phyloP scores from a whole-genome alignment of 1,140 invertebrate species.

The Nautilus pompilius region DNA sequence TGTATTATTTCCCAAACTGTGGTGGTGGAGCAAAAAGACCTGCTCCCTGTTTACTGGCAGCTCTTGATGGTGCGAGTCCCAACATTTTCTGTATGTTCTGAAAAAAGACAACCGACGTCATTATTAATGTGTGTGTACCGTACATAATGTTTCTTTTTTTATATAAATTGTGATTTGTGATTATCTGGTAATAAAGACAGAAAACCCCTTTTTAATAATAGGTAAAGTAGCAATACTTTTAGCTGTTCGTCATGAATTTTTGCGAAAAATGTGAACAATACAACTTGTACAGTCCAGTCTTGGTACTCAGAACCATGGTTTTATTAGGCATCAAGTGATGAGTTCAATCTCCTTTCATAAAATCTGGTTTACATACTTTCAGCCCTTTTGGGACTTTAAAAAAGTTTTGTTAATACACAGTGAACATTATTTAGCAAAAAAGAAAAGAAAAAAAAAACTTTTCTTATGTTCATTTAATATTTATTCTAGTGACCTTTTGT shows the following conservation, averaged over 20 bases:
- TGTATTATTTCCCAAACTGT: constrained; percentile 36
- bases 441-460: background rate
- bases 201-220: background rate
- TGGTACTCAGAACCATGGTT: too few relatives aligned
- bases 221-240: background rate
- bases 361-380: background rate
- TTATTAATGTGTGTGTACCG: too few relatives aligned
- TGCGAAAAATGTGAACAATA: background rate
- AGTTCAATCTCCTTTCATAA: background rate
- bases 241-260: background rate
- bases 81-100: constrained; percentile 98
- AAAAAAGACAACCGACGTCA: constrained; percentile 45
- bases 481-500: too few relatives aligned
- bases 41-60: constrained; percentile 89
- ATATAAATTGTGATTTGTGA: background rate
- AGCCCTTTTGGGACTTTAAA: background rate
- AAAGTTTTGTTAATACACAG: background rate
- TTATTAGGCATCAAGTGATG: too few relatives aligned
- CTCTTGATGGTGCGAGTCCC: constrained; percentile 94
- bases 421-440: background rate
- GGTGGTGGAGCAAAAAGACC: constrained; percentile 67
- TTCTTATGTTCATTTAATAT: too few relatives aligned
- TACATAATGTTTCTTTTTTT: too few relatives aligned
- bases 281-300: background rate
- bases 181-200: background rate